A percentile compares a stretch with the other conserved stretches of the same genome.
phyloP scores from a whole-genome alignment of 2,113 vertebrate species.

The Turdus rufiventris region DNA sequence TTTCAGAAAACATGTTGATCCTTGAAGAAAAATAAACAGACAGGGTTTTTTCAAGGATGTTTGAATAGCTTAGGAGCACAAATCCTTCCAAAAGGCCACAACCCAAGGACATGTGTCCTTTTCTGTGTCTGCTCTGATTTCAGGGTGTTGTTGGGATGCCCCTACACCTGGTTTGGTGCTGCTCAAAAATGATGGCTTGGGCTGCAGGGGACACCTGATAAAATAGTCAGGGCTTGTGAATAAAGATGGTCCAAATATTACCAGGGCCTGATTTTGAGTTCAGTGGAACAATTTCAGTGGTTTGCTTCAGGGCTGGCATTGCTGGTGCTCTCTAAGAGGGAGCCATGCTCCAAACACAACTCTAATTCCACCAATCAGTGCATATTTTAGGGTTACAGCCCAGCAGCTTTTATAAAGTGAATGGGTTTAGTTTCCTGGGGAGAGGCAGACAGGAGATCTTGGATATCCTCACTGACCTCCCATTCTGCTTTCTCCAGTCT shows the following conservation, averaged over 20 bases:
- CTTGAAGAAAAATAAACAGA: not conserved
- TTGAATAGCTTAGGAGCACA: not conserved
- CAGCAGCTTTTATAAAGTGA: not conserved
- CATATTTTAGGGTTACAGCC: not conserved
- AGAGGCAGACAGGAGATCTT: not conserved
- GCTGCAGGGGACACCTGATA: not conserved
- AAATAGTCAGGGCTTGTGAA: not conserved
- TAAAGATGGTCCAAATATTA: not conserved
- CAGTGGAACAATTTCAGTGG: not conserved
- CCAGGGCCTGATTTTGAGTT: accelerated
- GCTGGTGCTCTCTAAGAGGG: not conserved
- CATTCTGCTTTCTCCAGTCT: not conserved
- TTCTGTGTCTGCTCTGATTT: not conserved
- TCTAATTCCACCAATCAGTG: not conserved
- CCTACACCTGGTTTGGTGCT: not conserved
- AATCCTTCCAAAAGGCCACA: not conserved
- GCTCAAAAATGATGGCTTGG: not conserved
- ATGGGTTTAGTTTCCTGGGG: not conserved
- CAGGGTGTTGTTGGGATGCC: not conserved
- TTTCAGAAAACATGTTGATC: conserved; percentile 22
- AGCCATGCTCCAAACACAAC: not conserved
- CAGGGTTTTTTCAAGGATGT: not conserved
- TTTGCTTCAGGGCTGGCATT: not conserved
- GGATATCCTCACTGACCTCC: not conserved
- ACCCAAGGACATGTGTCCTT: not conserved